Evolutionary conservation across 2,888 invertebrate genomes (phyloP), one percentile per base, ranked within the genome.

Genomic region (Lydus trimaculatus): DNA sequence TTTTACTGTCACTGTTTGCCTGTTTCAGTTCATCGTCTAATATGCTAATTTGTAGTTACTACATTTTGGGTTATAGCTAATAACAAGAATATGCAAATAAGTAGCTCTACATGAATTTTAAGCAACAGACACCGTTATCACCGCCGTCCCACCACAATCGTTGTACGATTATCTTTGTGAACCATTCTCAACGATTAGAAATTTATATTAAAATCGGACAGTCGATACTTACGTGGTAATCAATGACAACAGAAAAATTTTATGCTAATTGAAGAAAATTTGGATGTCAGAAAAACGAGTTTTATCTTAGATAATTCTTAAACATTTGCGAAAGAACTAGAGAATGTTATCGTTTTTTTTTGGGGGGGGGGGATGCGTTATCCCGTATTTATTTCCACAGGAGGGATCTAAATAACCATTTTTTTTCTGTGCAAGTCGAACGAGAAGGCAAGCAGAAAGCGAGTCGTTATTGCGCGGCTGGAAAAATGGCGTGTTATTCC

Each of bases 401-500:
- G 69, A 70, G 70, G 66, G 70, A 70, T 70, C 70, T 70, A 64
- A 70, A 70, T 67, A 70, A 67, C 65, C 65, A 65, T 48, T 48
- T 52, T 52, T 20, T 9, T 13, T 5, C 3, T 66, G 60, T 61
- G 25, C 65, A 67, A 65, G 67, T 70, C 67, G 67, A 65, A n/a
- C n/a, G n/a, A n/a, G n/a, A n/a, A 56, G 23, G 28, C 56, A 28
- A 15, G 56, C 56, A 64, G 48, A 64, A 64, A 70, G 70, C 52
- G 60, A 61, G 64, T 72, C 75, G 77, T 77, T 77, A 80, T 77
- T 75, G 81, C 80, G 79, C 71, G 80, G 81, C 80, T 75, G 81
- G 80, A 81, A 82, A 82, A 83, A 84, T 81, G 82, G 80, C 82
- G 81, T 81, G 84, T 84, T 84, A 83, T 84, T 84, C 84, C 84